phyloP scores from a whole-genome alignment of 2,888 invertebrate genomes.

The Pseudococcus viburni region DNA sequence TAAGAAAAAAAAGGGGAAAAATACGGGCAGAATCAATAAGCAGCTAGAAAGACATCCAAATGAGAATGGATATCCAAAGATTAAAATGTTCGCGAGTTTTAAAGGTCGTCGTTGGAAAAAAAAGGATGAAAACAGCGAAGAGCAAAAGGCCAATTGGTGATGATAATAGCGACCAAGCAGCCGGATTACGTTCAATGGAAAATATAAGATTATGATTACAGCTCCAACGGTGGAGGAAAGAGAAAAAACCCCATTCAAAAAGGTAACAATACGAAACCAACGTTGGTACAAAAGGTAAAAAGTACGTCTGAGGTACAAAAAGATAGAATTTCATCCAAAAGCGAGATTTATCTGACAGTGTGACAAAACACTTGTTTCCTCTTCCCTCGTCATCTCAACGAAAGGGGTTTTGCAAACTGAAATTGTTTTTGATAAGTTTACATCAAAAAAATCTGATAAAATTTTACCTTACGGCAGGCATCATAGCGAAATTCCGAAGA shows the following conservation, averaged over 20 bases:
- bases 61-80: not conserved
- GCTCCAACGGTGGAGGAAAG: not conserved
- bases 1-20: not conserved
- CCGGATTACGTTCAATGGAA: not conserved
- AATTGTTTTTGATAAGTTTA: no score
- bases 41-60: not conserved
- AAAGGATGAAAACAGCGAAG: not conserved
- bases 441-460: no score
- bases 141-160: slow-evolving; percentile 21
- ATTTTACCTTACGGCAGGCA: no score
- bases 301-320: not conserved
- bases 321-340: slow-evolving; percentile 25
- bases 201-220: not conserved
- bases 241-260: not conserved
- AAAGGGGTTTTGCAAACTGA: no score
- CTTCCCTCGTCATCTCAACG: not conserved
- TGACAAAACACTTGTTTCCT: not conserved
- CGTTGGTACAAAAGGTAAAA: not conserved
- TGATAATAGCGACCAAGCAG: not conserved
- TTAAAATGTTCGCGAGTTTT: not conserved
- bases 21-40: not conserved
- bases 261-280: slow-evolving; percentile 23
- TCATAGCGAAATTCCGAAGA: no score
- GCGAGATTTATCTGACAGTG: not conserved
- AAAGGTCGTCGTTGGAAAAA: not conserved